Conservation (phyloP, 92 coral and sea anemone species). For the Metridium senile region DNA sequence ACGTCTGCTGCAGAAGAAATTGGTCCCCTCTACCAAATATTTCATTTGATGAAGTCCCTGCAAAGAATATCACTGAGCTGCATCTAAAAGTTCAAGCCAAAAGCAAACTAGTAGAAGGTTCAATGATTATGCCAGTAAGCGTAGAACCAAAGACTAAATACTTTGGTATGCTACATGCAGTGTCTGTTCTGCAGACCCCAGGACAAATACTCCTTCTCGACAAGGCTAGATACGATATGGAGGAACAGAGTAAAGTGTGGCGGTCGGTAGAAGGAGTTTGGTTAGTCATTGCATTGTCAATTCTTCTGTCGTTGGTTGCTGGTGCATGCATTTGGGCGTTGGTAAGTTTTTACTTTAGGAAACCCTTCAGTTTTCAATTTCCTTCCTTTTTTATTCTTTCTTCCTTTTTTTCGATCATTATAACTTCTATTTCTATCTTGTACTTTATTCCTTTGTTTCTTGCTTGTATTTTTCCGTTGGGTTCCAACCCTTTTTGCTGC, state of each 20-base stretch:
- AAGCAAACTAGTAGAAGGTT: background rate
- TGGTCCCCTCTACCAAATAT: background rate
- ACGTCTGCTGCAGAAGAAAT: background rate
- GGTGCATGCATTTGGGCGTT: constrained; percentile 21
- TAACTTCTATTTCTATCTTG: no score
- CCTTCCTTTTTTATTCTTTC: background rate
- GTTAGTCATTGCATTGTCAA: background rate
- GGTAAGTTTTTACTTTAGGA: constrained; percentile 3
- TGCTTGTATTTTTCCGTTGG: background rate
- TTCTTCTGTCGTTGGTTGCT: background rate
- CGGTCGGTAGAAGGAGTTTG: background rate
- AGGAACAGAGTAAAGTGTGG: background rate
- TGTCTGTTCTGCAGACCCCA: background rate
- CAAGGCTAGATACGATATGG: background rate
- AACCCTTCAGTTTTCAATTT: background rate
- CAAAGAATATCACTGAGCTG: background rate
- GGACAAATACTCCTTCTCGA: constrained; percentile 1
- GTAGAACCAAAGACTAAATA: background rate
- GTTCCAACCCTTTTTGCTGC: no score
- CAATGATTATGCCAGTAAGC: background rate
- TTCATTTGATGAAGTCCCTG: background rate
- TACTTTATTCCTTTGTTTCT: background rate
- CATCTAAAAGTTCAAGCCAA: background rate
- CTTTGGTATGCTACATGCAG: background rate
- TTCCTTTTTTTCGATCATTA: background rate